Evolutionary conservation across 2,888 invertebrate genomes (phyloP).

Genomic region (Melieria omissa): DNA sequence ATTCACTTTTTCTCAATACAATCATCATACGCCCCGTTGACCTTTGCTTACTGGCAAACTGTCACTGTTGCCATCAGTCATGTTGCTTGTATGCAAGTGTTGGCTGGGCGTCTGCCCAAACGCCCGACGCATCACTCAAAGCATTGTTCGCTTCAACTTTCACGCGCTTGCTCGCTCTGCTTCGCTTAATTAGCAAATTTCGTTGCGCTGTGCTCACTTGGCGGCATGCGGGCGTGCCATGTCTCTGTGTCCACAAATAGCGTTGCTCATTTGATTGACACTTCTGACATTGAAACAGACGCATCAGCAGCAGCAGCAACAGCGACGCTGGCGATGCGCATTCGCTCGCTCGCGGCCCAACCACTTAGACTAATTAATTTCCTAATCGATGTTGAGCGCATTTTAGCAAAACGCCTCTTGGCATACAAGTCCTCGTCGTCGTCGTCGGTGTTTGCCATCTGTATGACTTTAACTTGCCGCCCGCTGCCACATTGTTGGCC

Average conservation of each 20-base stretch:
- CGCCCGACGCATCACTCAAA: too few relatives aligned
- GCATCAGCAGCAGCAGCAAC: too few relatives aligned
- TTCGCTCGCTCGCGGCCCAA: neutral
- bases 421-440: neutral
- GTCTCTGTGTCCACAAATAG: neutral
- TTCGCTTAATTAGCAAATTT: conserved; percentile 21
- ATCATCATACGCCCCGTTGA: too few relatives aligned
- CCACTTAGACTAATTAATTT: neutral
- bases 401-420: neutral
- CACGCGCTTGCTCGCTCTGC: neutral
- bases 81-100: too few relatives aligned
- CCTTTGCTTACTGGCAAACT: too few relatives aligned
- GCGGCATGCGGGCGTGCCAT: too few relatives aligned
- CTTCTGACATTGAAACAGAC: neutral
- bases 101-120: too few relatives aligned
- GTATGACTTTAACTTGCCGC: neutral
- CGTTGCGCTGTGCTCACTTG: neutral
- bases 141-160: too few relatives aligned
- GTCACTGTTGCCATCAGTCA: too few relatives aligned
- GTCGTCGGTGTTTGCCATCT: neutral
- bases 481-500: neutral
- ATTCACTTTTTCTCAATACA: too few relatives aligned
- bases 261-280: neutral
- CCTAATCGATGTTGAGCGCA: neutral
- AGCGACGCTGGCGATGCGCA: neutral